Evolutionary conservation across 2,113 vertebrate genomes (phyloP), one percentile per base, ranked within the genome.

Genomic region (Prinia subflava): DNA sequence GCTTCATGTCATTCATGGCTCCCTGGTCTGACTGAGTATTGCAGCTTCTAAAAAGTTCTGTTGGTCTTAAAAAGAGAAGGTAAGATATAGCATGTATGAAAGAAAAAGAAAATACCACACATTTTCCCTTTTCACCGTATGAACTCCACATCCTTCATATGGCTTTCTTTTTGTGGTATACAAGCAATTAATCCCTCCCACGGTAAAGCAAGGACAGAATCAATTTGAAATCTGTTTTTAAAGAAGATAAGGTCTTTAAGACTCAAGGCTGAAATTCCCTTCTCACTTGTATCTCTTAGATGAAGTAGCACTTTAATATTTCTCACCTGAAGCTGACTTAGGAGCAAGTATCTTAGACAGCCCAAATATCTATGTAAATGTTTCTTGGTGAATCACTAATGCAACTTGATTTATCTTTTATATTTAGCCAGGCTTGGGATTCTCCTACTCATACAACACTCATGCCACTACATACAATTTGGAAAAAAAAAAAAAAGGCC

Each of bases 1-100:
- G 98, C 95, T 99, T 99, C 97, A 99, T 99, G 96, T 99, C 99
- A 63, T 98, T 99, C 98, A 99, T 98, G 84, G 99, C 99, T 64
- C 99, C 99, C 97, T 99, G 99, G 96, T 99, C 99, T 24, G 99
- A 99, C 84, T 99, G 99, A 71, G 99, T 97, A 92, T 99, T 99
- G 83, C 99, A 99, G 96, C 99, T 99, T 82, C 99, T 98, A 86
- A 99, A 99, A 95, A 99, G 98, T 96, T 99, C 99, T 22, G 99
- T 99, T 5, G 99, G 99, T 96, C 99, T 99, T 87, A 96, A 89
- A 93, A 83, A 47, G 89, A 95, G 77, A 84, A 78, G 22, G 27
- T 78, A 87, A 88, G 47, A 79, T 56, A 84, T 20, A 25, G 52
- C 47, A 67, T 3, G 10, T 42, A 77, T 23, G 46, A 10, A 68